Evolutionary conservation across 2,797 vertebrate genomes (phyloP), one percentile per base, ranked within the genome.

Genomic region (Rhinophrynus dorsalis): DNA sequence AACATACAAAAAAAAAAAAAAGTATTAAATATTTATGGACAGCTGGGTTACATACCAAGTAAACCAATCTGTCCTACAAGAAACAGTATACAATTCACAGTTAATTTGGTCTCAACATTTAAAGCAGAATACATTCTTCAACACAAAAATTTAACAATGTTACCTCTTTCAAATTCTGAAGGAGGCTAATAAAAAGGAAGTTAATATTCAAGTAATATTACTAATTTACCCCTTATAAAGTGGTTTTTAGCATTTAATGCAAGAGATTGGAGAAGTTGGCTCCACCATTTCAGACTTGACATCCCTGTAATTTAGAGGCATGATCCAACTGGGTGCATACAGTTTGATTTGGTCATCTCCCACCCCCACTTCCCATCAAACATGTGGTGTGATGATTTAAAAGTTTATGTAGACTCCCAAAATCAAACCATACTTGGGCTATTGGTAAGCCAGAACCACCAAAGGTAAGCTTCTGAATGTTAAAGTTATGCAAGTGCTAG

Each of bases 131-230:
- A 89, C 80, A 86, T 83, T 84, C 79, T 78, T 75, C 74, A 75
- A 79, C 73, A 75, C 20, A 54, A 29, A 44, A 27, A 8, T n/a
- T n/a, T n/a, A n/a, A n/a, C n/a, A n/a, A n/a, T 7, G 1, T 32
- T 51, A 30, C 3, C 17, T n/a, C n/a, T 24, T 60, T 52, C 10
- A 73, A 6, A 21, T 51, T n/a, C 3, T 60, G 47, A 15, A 33
- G 35, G 29, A 7, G 30, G 47, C 10, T 20, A 23, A 3, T 37
- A 44, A 37, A 63, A 15, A 3, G 5, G 10, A 8, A 8, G 79
- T 27, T 75, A 82, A 85, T 81, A 88, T 91, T 91, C 87, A 91
- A 88, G 88, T 88, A 85, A 79, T 32, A 23, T 15, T n/a, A 27
- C 42, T 57, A 42, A 1, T 23, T 47, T 48, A 20, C 1, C 30